Evolutionary conservation across 2,113 vertebrate genomes (phyloP).

Genomic region (Neopipo cinnamomea): DNA sequence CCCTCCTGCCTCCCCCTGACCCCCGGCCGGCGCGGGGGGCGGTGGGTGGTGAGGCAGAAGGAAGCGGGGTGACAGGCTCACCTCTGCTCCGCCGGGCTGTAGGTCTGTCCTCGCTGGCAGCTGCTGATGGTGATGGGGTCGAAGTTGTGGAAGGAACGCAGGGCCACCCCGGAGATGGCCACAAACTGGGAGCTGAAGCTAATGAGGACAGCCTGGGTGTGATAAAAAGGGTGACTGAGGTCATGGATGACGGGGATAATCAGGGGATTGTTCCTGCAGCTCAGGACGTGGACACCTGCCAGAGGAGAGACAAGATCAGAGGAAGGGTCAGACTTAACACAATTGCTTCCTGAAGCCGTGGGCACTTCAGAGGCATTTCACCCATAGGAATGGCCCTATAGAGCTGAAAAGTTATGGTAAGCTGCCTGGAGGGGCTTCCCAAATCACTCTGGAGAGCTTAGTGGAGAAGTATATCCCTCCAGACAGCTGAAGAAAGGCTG

Average conservation of each 20-base stretch:
- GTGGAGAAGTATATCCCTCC: constrained; percentile 43
- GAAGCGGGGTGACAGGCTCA: constrained; percentile 70
- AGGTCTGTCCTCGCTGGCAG: constrained; percentile 97
- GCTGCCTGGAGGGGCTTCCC: constrained; percentile 63
- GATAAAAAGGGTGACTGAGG: constrained; percentile 96
- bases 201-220: constrained; percentile 91
- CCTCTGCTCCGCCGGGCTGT: constrained; percentile 94
- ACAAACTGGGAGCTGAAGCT: constrained; percentile 89
- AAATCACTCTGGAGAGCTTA: constrained; percentile 25
- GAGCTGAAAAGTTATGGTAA: constrained; percentile 65
- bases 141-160: constrained; percentile 98
- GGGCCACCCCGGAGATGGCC: constrained; percentile 95
- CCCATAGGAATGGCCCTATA: constrained; percentile 35
- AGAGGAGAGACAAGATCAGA: constrained; percentile 68
- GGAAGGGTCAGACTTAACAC: constrained; percentile 73
- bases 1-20: neutral
- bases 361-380: constrained; percentile 72
- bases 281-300: constrained; percentile 92
- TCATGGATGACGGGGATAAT: constrained; percentile 97
- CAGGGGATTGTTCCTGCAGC: constrained; percentile 96
- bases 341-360: constrained; percentile 31
- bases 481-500: constrained; percentile 64
- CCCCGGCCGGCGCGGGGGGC: neutral
- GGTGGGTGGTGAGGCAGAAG: neutral
- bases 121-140: constrained; percentile 97